Evolutionary conservation across 2,797 vertebrate genomes (phyloP).

Genomic region (Coilia nasus): DNA sequence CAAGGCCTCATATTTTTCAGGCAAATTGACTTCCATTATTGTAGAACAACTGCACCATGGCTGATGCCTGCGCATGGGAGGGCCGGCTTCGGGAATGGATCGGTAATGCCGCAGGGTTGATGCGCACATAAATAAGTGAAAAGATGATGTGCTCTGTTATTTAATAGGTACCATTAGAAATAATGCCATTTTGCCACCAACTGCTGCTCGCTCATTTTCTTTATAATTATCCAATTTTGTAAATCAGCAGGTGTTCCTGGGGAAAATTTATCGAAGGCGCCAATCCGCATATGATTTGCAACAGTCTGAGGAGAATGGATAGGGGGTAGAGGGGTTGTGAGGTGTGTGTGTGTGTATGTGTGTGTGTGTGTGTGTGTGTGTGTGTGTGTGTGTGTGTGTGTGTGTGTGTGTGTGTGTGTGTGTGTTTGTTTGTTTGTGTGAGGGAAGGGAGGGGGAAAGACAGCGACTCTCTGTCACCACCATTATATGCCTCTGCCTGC

Average conservation of each 20-base stretch:
- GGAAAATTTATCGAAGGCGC: conserved; percentile 45
- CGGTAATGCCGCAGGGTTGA: conserved; percentile 40
- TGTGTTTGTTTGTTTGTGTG: conserved; percentile 14
- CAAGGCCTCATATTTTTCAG: conserved; percentile 61
- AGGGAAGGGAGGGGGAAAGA: background rate
- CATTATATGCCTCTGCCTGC: conserved; percentile 15
- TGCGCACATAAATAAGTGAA: conserved; percentile 52
- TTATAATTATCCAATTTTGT: conserved; percentile 57
- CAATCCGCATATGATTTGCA: conserved; percentile 50
- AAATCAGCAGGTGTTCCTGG: conserved; percentile 58
- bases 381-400: conserved; percentile 25
- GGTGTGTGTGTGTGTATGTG: conserved; percentile 18
- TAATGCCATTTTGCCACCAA: conserved; percentile 54
- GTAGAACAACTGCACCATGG: conserved; percentile 56
- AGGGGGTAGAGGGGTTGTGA: background rate
- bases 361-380: background rate
- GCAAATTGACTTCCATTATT: conserved; percentile 66
- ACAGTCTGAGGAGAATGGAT: conserved; percentile 31
- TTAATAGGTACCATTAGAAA: conserved; percentile 61
- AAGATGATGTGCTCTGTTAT: conserved; percentile 53
- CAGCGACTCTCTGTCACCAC: background rate
- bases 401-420: conserved; percentile 26
- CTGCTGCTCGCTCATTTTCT: conserved; percentile 53
- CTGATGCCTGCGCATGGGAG: conserved; percentile 54
- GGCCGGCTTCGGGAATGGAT: conserved; percentile 46